Base-by-base conservation (phyloP, 2,888 invertebrate genomes). In the Alloplasta piceator region DNA sequence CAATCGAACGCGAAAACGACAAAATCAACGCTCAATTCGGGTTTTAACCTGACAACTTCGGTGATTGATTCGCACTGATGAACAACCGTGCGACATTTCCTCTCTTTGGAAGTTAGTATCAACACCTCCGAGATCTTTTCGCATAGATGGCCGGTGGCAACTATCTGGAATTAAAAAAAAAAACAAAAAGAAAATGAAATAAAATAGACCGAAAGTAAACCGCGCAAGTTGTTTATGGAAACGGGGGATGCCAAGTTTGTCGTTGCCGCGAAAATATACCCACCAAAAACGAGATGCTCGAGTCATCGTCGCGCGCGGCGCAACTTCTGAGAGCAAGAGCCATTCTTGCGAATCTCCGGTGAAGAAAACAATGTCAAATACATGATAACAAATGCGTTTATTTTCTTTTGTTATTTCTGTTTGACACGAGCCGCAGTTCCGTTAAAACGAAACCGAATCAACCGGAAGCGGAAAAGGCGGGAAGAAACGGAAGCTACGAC, bases 1-100 rank as follows among this genome's bases (percentile, higher is more conserved):
- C 87, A 87, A 50, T 92, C 90, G 61, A 89, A 89, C 6, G 87
- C 88, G 78, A 92, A 90, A 60, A 92, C 85, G 78, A 92, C 83
- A 56, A 89, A 91, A 83, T 91, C 91, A 9, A 91, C 85, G 50
- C 84, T 83, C 16, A 90, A 63, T 58, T 86, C 82, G 9, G 87
- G 73, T 14, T 85, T 85, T 0, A 71, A 58, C 38, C 61, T 56
- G 60, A 86, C 10, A 55, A 91, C 83, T 67, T 90, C 85, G 2
- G 55, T 26, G 60, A 92, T 58, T n/a, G 83, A 85, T 83, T 92
- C 91, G 80, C 91, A 89, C 50, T 87, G 87, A 84, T 91, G 91
- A 4, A 91, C 84, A 14, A 79, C 46, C 66, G 91, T 83, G 4
- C 82, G 83, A 83, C 87, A 86, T 38, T 86, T 84, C 16, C 85